Percentiles rank a stretch among this genome's conserved stretches.
Conservation (phyloP, 2,797 vertebrate species). For the Otus scops region DNA sequence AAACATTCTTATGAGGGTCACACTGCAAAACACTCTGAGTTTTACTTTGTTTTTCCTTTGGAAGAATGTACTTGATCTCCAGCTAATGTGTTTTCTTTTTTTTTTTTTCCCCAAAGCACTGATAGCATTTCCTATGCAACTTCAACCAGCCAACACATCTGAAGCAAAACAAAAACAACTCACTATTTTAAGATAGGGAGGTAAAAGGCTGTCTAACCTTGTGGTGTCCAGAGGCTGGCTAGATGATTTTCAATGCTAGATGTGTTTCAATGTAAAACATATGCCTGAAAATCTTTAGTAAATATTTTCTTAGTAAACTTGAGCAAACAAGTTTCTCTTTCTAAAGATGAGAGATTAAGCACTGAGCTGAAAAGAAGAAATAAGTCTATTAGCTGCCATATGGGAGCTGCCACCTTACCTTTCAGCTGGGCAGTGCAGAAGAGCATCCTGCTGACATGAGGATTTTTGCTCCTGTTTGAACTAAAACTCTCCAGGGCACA, state of each 20-base stretch:
- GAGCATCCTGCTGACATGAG: neutral
- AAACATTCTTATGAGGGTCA: constrained; percentile 15
- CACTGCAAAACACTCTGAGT: neutral
- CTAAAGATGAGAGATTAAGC: neutral
- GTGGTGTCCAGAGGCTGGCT: neutral
- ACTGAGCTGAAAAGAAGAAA: neutral
- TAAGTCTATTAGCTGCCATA: neutral
- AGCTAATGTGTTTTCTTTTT: neutral
- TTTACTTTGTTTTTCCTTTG: constrained; percentile 27
- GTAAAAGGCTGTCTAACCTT: neutral
- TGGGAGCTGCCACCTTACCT: neutral
- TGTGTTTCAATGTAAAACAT: neutral
- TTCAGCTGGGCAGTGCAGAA: neutral
- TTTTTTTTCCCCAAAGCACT: neutral
- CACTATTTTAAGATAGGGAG: neutral
- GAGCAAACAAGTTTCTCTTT: neutral
- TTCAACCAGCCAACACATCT: neutral
- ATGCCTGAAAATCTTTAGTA: neutral
- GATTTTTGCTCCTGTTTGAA: neutral
- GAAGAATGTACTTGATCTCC: neutral
- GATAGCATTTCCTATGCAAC: neutral
- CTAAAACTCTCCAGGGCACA: neutral
- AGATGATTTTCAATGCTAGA: neutral
- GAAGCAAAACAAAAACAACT: neutral
- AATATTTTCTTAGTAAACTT: neutral